Conservation (phyloP, 2,797 vertebrate species). For the Selene dorsalis region DNA sequence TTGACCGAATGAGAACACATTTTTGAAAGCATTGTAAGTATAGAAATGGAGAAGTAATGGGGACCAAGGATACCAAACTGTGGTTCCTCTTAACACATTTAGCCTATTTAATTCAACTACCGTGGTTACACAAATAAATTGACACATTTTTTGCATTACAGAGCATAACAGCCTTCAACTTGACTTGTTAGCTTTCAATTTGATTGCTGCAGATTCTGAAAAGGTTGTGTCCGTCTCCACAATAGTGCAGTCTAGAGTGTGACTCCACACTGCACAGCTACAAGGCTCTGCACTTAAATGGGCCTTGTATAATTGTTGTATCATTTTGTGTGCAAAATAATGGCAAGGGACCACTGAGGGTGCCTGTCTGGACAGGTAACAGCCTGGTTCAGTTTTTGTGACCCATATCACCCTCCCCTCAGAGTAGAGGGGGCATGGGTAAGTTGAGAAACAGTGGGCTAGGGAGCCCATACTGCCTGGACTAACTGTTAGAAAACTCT, state of each 20-base stretch:
- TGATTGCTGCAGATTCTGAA: conserved; percentile 36
- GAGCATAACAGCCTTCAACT: conserved; percentile 4
- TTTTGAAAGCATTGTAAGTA: conserved; percentile 11
- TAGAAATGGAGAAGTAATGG: conserved; percentile 17
- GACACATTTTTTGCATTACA: conserved; percentile 20
- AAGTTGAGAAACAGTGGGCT: conserved; percentile 72
- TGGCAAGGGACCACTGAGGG: neutral
- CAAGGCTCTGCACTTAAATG: conserved; percentile 16
- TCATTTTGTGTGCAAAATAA: conserved; percentile 28
- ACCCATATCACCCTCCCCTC: neutral
- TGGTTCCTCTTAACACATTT: conserved; percentile 13
- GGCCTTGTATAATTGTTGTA: conserved; percentile 11
- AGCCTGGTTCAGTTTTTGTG: neutral
- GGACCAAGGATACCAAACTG: conserved; percentile 21
- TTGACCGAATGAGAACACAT: neutral
- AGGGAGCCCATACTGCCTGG: conserved; percentile 81
- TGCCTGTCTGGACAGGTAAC: neutral
- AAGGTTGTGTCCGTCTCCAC: conserved; percentile 5
- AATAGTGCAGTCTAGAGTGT: conserved; percentile 14
- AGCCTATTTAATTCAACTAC: conserved; percentile 44
- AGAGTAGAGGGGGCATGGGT: neutral
- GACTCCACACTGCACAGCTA: too few species aligned
- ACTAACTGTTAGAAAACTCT: conserved; percentile 76
- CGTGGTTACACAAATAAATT: conserved; percentile 27
- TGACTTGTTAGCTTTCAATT: conserved; percentile 35